These are phyloP conservation scores for Neogale vison DNA, from an alignment of 2,113 vertebrate species.

Conservation along the genomic window DNA sequence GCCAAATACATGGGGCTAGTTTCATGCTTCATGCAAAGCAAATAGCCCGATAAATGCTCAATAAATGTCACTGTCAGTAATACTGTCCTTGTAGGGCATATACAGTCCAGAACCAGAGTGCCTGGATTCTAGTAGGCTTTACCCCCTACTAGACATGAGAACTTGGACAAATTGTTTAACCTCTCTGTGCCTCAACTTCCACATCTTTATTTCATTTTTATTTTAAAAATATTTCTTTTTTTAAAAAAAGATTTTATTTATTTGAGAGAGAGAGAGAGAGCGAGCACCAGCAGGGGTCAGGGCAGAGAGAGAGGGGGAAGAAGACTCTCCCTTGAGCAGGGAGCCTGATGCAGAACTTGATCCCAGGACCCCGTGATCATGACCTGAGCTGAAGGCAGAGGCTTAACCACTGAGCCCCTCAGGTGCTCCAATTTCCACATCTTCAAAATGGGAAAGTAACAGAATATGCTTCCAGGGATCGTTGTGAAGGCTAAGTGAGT, in stretches of 20 bases:
- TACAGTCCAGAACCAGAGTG: not conserved
- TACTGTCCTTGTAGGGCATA: not conserved
- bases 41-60: not conserved
- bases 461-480: not conserved
- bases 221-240: too few species aligned
- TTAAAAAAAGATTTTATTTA: too few species aligned
- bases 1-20: not conserved
- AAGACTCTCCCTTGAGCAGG: too few species aligned
- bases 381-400: too few species aligned
- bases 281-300: too few species aligned
- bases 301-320: too few species aligned
- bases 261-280: too few species aligned
- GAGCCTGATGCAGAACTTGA: too few species aligned
- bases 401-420: too few species aligned
- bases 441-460: slow-evolving; percentile 6
- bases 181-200: not conserved
- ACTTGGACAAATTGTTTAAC: not conserved
- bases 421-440: not conserved
- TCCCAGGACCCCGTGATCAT: too few species aligned
- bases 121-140: not conserved
- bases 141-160: not conserved
- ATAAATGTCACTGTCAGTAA: not conserved
- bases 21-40: not conserved
- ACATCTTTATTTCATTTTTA: too few species aligned
- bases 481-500: not conserved